These are phyloP conservation scores for Corythornis cristatus DNA, from an alignment of 2,113 vertebrate genomes.

Conservation along the genomic window DNA sequence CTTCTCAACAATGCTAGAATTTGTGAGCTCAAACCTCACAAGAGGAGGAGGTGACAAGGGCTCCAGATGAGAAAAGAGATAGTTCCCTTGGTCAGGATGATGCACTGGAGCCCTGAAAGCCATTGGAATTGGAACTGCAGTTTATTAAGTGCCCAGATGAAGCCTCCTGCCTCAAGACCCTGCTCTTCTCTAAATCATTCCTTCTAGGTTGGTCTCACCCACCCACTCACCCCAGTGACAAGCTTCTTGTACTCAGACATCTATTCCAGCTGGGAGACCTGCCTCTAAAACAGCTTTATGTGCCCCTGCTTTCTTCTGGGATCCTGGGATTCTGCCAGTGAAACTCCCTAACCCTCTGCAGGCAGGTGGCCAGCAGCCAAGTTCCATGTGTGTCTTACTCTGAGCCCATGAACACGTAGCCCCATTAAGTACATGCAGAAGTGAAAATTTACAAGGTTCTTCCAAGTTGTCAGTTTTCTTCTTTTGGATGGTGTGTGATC, in stretches of 20 bases:
- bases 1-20: neutral
- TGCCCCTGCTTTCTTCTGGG: slow-evolving; percentile 10
- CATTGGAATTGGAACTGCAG: neutral
- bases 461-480: neutral
- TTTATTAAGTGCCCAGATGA: neutral
- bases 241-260: neutral
- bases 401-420: slow-evolving; percentile 11
- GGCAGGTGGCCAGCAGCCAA: slow-evolving; percentile 34
- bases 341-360: slow-evolving; percentile 23
- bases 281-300: neutral
- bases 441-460: neutral
- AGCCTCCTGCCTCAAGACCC: neutral
- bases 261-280: neutral
- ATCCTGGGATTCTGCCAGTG: slow-evolving; percentile 29
- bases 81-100: neutral
- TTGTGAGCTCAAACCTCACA: neutral
- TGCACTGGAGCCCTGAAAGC: neutral
- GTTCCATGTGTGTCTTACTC: slow-evolving; percentile 21
- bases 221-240: neutral
- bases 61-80: neutral
- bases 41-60: neutral
- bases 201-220: neutral
- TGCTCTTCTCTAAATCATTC: neutral
- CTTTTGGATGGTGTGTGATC: neutral
- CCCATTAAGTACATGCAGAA: neutral